Base-by-base conservation (phyloP, 2,888 invertebrate species). In the Phyllotreta cruciferae region DNA sequence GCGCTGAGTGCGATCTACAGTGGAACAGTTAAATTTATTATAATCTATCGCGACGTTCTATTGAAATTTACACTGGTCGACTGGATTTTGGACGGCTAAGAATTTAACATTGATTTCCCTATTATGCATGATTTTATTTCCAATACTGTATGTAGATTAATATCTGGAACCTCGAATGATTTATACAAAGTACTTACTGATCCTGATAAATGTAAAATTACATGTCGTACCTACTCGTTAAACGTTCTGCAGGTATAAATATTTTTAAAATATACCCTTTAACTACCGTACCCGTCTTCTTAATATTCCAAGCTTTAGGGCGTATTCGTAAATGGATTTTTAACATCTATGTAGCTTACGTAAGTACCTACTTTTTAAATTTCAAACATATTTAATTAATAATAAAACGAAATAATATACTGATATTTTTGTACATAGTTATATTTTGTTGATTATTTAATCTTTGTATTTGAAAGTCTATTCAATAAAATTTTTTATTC, bases 381-480 rank as follows among this genome's bases (percentile, higher is more conserved):
- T 57, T 57, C 39, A 42, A 56, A 56, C 13, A 14, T 53, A 54
- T 35, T 34, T 56, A 56, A 56, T 34, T 56, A 39, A 38, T 37
- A 52, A n/a, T 37, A 52, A 52, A 60, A 52, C 44, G 60, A 60
- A 60, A 60, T 60, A 52, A 52, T 42, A 53, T 34, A 60, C 50
- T 52, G 44, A 60, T 60, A 60, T 60, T 60, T 60, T 60, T 60
- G 58, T 58, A 58, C 34, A 58, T 57, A 49, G 35, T 58, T 58
- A 10, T 58, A 58, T 58, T 58, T 58, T 58, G 57, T 57, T 57
- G 50, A 50, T 53, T 52, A 53, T 53, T 52, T 60, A 52, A 58
- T 58, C 42, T 60, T 60, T 60, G 52, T 60, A 60, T 53, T 24
- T 60, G 14, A 58, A 58, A 60, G 13, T 60, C 52, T 52, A 52